Conservation (phyloP, 2,797 vertebrate species). For the Tachyglossus aculeatus region DNA sequence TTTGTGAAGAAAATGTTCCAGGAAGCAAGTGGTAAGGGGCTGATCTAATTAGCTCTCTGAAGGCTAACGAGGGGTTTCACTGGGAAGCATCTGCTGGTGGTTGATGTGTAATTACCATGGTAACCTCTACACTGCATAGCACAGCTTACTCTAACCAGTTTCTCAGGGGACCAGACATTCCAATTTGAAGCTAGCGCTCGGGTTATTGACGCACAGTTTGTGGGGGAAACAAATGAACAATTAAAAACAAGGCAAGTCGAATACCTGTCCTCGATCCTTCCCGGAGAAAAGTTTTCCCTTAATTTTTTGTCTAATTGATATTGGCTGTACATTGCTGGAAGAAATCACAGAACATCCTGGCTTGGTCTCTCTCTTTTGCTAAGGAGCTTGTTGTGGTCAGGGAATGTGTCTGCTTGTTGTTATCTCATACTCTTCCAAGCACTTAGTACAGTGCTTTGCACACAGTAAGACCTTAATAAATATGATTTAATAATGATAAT, state of each 20-base stretch:
- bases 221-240: slow-evolving; percentile 55
- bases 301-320: slow-evolving; percentile 42
- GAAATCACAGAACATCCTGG: slow-evolving; percentile 44
- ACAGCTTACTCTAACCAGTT: neutral
- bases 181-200: neutral
- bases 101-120: slow-evolving; percentile 31
- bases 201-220: slow-evolving; percentile 43
- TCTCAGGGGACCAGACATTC: slow-evolving; percentile 6
- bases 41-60: slow-evolving; percentile 37
- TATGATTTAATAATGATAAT: no score
- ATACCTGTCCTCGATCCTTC: slow-evolving; percentile 25
- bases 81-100: slow-evolving; percentile 14
- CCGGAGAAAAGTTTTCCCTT: slow-evolving; percentile 31
- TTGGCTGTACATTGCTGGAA: slow-evolving; percentile 3
- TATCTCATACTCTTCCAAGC: no score
- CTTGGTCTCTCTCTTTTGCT: slow-evolving; percentile 8
- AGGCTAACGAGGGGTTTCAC: slow-evolving; percentile 30
- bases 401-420: no score
- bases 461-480: no score
- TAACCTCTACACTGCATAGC: slow-evolving; percentile 30
- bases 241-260: slow-evolving; percentile 46
- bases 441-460: no score
- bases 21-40: slow-evolving; percentile 27
- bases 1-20: slow-evolving; percentile 8
- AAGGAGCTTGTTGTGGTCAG: no score